Base-by-base conservation (phyloP, 2,797 vertebrate species). In the Gymnoscopelus braueri region DNA sequence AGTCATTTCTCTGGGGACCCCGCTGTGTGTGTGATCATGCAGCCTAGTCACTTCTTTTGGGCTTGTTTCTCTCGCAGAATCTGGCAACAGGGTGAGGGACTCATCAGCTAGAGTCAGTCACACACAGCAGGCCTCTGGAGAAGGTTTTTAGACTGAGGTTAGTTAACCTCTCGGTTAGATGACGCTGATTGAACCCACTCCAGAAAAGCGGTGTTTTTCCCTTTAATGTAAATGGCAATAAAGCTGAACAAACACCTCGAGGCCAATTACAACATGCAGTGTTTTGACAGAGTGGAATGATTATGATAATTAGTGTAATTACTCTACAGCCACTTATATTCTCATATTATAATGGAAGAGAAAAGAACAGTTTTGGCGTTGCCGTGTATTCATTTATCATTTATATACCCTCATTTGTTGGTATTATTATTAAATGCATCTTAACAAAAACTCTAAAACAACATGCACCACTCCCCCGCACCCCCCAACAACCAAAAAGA, bases 201-300 rank as follows among this genome's bases (percentile, higher is more conserved):
- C 74, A 84, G 73, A 77, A 69, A 78, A 69, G 78, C 44, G 73
- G 65, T 79, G 82, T 81, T 78, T 72, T 57, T 69, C 60, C 19
- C 69, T 62, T 82, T 74, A 72, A 85, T 74, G 78, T 74, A 84
- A 81, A 79, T 78, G 72, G 81, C 75, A 78, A 87, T 84, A 88
- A 90, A 91, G 90, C 90, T 93, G 90, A 89, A 88, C 70, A 92
- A 92, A 91, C 89, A 90, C 74, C 75, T 78, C 65, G 65, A 78
- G 75, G 63, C 72, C 85, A 88, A 79, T 84, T 81, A 86, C 49
- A 80, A 70, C 70, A 58, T 80, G 69, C 73, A 81, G 67, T 91
- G 76, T 90, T 92, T 93, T 80, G 81, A 91, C 91, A 92, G 88
- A 66, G 77, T 87, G 90, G 80, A 91, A 80, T 84, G 63, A 88